These are phyloP conservation scores for Siderastrea radians DNA, from an alignment of 92 coral and sea anemone species.

Conservation along the genomic window DNA sequence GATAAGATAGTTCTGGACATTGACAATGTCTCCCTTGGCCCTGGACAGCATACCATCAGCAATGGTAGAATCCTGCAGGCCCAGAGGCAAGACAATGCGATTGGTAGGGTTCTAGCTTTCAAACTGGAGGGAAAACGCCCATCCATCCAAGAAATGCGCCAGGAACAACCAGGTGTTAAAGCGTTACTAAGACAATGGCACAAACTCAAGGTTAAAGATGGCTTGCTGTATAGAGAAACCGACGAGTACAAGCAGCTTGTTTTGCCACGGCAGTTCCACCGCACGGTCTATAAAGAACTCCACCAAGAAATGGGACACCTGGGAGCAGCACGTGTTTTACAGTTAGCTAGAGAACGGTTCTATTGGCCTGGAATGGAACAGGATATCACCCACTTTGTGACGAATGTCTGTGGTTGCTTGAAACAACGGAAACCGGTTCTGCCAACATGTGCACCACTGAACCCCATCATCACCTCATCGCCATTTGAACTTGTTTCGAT, in stretches of 20 bases:
- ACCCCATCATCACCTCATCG: constrained; percentile 40
- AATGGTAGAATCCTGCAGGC: constrained; percentile 30
- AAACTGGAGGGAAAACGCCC: too few species aligned
- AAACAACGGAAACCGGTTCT: too few species aligned
- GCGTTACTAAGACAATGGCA: too few species aligned
- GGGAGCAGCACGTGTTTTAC: constrained; percentile 52
- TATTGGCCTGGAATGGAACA: constrained; percentile 62
- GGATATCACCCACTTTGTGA: constrained; percentile 58
- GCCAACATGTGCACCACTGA: background rate
- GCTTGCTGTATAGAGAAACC: constrained; percentile 35
- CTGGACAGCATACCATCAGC: background rate
- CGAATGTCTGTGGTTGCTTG: constrained; percentile 8
- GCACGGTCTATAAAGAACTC: constrained; percentile 34
- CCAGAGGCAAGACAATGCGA: background rate
- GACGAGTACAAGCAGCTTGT: constrained; percentile 20
- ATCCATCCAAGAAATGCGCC: too few species aligned
- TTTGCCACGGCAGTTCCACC: constrained; percentile 10
- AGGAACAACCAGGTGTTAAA: too few species aligned
- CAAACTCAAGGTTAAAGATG: background rate
- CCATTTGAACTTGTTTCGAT: constrained; percentile 59
- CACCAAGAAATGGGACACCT: constrained; percentile 68
- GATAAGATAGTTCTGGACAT: background rate
- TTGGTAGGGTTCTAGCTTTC: constrained; percentile 26
- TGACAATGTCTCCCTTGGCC: constrained; percentile 4
- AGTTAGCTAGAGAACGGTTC: constrained; percentile 57